Conservation (phyloP, 2,797 vertebrate species). For the Hydrocynus forskahlii region DNA sequence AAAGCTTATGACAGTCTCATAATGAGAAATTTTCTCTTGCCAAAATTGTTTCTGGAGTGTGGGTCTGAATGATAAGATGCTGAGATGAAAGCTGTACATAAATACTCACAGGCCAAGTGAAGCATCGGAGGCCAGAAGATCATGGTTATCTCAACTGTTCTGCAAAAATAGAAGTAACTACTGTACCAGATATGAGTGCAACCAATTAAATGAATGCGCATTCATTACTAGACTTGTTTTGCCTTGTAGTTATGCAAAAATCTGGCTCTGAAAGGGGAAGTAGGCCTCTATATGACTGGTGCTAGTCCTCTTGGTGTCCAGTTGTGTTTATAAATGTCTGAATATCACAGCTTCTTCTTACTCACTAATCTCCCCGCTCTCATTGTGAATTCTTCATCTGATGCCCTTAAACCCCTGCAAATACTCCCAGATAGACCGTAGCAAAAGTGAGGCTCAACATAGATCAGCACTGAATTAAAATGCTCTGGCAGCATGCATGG, state of each 20-base stretch:
- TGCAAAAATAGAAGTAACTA: background rate
- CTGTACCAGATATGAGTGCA: background rate
- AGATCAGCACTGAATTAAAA: background rate
- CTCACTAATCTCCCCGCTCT: slow-evolving; percentile 5
- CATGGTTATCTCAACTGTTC: background rate
- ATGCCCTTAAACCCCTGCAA: background rate
- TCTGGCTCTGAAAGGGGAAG: slow-evolving; percentile 33
- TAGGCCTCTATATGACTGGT: slow-evolving; percentile 4
- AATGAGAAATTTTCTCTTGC: no score
- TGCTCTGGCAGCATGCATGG: background rate
- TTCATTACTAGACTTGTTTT: background rate
- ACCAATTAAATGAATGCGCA: background rate
- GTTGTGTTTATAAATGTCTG: slow-evolving; percentile 39
- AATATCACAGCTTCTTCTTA: background rate
- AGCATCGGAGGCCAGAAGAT: background rate
- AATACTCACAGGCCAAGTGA: background rate
- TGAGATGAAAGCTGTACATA: background rate
- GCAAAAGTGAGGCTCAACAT: background rate
- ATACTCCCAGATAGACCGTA: background rate
- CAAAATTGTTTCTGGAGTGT: no score
- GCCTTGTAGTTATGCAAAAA: background rate
- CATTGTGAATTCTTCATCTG: background rate
- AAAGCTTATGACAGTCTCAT: no score
- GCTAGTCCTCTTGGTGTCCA: slow-evolving; percentile 12
- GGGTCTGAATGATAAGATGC: background rate